These are phyloP conservation scores for Brienomyrus longianalis DNA, from an alignment of 2,113 vertebrate genomes.

Conservation along the genomic window DNA sequence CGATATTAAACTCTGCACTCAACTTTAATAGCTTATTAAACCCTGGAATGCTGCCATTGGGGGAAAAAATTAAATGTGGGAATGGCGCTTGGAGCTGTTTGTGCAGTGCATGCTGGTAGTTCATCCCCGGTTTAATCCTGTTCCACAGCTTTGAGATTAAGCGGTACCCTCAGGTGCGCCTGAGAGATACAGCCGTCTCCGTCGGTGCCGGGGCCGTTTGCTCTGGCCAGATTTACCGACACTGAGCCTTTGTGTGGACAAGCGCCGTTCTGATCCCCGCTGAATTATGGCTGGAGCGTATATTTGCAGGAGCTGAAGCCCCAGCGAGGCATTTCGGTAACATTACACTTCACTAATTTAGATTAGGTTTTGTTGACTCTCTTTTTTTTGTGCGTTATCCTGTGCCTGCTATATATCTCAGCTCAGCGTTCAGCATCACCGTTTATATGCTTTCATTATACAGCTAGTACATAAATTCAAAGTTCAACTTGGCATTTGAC, in stretches of 20 bases:
- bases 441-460: background rate
- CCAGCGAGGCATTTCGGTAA: background rate
- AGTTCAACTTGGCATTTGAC: background rate
- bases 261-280: constrained; percentile 25
- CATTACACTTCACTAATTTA: background rate
- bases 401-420: background rate
- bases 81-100: constrained; percentile 28
- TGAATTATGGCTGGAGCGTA: constrained; percentile 24
- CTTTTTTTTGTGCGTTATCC: background rate
- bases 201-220: constrained; percentile 20
- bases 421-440: background rate
- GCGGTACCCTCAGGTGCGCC: constrained; percentile 30
- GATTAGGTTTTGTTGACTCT: background rate
- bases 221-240: constrained; percentile 15
- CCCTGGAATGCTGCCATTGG: constrained; percentile 26
- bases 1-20: constrained; percentile 28
- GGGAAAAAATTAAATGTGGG: constrained; percentile 11
- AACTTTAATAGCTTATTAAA: constrained; percentile 46
- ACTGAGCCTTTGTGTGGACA: constrained; percentile 22
- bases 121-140: constrained; percentile 37
- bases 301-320: constrained; percentile 14
- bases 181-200: constrained; percentile 25
- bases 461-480: background rate
- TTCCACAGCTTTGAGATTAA: constrained; percentile 34
- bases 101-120: constrained; percentile 26